Evolutionary conservation across 2,797 vertebrate species (phyloP).

Genomic region (Orestias chungarensis): DNA sequence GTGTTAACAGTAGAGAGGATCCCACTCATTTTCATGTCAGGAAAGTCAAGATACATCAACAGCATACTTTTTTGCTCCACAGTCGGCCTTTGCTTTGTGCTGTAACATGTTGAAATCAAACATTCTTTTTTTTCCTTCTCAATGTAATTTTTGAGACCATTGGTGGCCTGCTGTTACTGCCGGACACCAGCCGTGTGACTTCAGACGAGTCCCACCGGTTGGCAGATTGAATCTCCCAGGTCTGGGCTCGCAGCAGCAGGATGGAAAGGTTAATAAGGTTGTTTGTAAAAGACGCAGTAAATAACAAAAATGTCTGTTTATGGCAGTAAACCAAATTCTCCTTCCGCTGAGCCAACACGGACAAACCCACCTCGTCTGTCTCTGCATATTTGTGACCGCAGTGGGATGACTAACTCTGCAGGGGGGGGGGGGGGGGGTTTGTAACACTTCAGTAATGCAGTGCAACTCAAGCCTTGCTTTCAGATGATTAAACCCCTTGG

Average conservation of each 20-base stretch:
- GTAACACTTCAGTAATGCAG: slow-evolving; percentile 29
- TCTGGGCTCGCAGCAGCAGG: slow-evolving; percentile 10
- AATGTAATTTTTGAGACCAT: slow-evolving; percentile 29
- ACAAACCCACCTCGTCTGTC: background rate
- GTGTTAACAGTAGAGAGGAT: background rate
- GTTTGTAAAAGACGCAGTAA: slow-evolving; percentile 3
- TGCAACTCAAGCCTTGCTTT: slow-evolving; percentile 27
- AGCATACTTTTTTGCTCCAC: slow-evolving; percentile 1
- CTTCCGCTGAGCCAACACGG: background rate
- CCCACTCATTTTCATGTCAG: background rate
- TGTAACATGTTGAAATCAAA: slow-evolving; percentile 56
- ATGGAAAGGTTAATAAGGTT: slow-evolving; percentile 3
- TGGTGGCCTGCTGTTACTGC: slow-evolving; percentile 45
- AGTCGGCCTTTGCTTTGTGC: slow-evolving; percentile 19
- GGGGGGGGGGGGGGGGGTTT: slow-evolving; percentile 24
- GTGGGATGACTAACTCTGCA: slow-evolving; percentile 22
- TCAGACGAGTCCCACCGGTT: slow-evolving; percentile 30
- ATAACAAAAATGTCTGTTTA: background rate
- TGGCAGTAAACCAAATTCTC: background rate
- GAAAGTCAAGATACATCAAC: background rate
- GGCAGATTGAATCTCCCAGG: slow-evolving; percentile 27
- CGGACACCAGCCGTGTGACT: slow-evolving; percentile 20
- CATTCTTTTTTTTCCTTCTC: slow-evolving; percentile 50
- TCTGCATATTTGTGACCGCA: background rate
- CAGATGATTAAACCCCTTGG: slow-evolving; percentile 46